phyloP scores from a whole-genome alignment of 2,113 vertebrate genomes.

The Colistium nudipinnis region DNA sequence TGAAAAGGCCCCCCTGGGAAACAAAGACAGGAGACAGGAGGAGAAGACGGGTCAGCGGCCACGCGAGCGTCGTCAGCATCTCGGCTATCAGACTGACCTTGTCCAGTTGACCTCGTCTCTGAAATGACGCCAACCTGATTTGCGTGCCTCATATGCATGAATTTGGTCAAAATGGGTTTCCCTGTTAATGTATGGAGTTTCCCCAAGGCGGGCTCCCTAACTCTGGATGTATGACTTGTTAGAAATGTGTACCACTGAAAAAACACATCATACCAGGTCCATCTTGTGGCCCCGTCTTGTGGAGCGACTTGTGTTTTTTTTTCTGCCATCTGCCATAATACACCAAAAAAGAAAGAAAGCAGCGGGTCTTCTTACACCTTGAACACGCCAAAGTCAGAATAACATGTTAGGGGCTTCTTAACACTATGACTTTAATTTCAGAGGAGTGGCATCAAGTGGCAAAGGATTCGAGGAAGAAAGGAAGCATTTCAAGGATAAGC shows the following conservation, averaged over 20 bases:
- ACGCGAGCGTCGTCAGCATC: slow-evolving; percentile 47
- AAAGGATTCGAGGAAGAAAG: not conserved
- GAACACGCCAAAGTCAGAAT: not conserved
- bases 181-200: no score
- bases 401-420: not conserved
- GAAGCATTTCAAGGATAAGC: not conserved
- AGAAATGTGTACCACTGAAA: no score
- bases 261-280: no score
- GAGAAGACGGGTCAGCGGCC: slow-evolving; percentile 40
- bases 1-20: slow-evolving; percentile 92
- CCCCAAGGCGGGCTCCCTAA: no score
- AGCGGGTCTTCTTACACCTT: no score
- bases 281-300: no score
- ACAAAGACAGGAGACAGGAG: slow-evolving; percentile 49
- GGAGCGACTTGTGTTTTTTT: no score
- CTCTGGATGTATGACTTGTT: no score
- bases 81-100: slow-evolving; percentile 30
- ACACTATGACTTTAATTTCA: slow-evolving; percentile 4
- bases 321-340: no score
- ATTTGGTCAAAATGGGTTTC: not conserved
- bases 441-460: not conserved
- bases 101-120: not conserved
- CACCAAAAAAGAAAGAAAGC: no score
- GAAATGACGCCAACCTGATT: slow-evolving; percentile 5
- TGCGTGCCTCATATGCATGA: not conserved